Base-by-base conservation (phyloP, 1,140 invertebrate species). In the Drosophila insularis region DNA sequence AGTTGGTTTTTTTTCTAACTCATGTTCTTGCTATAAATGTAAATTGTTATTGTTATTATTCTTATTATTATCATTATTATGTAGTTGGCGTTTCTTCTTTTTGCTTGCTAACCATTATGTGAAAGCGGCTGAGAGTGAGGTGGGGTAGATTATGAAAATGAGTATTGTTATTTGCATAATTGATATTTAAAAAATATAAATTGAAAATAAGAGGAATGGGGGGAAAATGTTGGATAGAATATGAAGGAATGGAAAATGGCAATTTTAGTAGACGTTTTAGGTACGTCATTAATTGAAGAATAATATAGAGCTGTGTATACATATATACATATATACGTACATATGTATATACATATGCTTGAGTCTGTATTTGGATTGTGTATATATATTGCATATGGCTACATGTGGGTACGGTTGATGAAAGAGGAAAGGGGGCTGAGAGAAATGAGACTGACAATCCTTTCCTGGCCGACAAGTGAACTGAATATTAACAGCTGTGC, bases 171-270 rank as follows among this genome's bases (percentile, higher is more conserved):
- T 87, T 87, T 87, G 62, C 84, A 89, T 87, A 89, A 84, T 89
- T 84, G 84, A 89, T 80, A 73, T 84, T 80, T 80, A 89, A 86
- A 85, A 85, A 85, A 85, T 87, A 78, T 53, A 68, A 69, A 72
- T 77, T 69, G 71, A 75, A 74, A 66, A 50, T 53, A 19, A 27
- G 39, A 54, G 60, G 66, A 67, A 4, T 7, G n/a, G 6, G 0
- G 8, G 17, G 17, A 10, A 10, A 46, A 7, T 17, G 14, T 43
- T 1, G 4, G 14, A 17, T 1, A 17, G 40, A 19, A 46, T 8
- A 46, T 2, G 13, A 14, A 43, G 40, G 8, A 17, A 19, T 8
- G 4, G 43, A 5, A 46, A 46, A 46, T 46, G 43, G 43, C 14
- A 46, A 46, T 14, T 37, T 50, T 56, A 53, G 10, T 39, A 13